phyloP scores from a whole-genome alignment of 2,888 invertebrate species.

The Drosophila sordidula region DNA sequence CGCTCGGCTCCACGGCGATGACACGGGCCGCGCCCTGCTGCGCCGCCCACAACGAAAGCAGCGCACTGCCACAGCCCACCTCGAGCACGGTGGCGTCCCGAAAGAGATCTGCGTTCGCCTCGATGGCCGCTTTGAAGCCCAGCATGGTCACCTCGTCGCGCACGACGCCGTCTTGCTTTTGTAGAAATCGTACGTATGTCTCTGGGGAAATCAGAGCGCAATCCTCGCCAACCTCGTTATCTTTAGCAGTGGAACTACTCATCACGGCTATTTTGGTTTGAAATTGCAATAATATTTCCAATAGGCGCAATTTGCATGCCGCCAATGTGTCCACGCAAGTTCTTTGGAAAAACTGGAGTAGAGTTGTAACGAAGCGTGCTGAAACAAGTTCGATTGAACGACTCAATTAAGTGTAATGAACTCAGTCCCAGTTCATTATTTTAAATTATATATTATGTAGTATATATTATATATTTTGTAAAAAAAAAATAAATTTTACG shows the following conservation, averaged over 20 bases:
- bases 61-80: conserved; percentile 49
- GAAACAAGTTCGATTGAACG: too few relatives aligned
- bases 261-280: not conserved
- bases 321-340: not conserved
- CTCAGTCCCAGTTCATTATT: too few relatives aligned
- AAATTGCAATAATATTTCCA: not conserved
- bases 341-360: not conserved
- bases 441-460: too few relatives aligned
- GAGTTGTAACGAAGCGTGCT: not conserved
- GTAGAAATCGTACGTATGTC: conserved; percentile 28
- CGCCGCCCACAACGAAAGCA: conserved; percentile 54
- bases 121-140: conserved; percentile 35
- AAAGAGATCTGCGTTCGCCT: conserved; percentile 31
- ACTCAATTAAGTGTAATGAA: too few relatives aligned
- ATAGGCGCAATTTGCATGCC: not conserved
- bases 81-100: conserved; percentile 46
- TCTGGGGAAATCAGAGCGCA: conserved; percentile 11
- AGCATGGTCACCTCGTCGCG: conserved; percentile 37
- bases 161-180: conserved; percentile 23
- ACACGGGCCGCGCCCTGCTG: conserved; percentile 41
- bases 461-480: too few relatives aligned
- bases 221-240: not conserved
- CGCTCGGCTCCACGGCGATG: conserved; percentile 40
- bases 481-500: too few relatives aligned
- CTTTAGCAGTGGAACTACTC: too few relatives aligned